These are phyloP conservation scores for Simalia tracyae DNA, from an alignment of 2,797 vertebrate genomes.

Conservation along the genomic window DNA sequence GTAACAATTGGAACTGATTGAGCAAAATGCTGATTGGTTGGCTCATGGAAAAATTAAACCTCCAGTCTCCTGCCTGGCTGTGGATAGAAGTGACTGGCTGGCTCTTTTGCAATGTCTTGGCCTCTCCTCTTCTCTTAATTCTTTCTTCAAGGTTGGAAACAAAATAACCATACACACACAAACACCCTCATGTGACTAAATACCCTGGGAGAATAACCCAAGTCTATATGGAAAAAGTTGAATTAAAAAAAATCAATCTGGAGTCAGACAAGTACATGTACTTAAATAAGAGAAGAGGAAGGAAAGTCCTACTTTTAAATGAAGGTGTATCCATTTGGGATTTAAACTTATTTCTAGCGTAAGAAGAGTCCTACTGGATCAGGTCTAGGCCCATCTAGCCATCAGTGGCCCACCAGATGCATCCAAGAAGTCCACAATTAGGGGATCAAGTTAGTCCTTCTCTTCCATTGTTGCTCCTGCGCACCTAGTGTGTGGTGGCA, in stretches of 20 bases:
- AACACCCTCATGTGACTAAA: neutral
- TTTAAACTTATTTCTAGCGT: neutral
- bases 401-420: neutral
- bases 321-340: neutral
- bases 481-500: neutral
- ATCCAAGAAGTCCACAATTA: neutral
- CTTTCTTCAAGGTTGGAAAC: neutral
- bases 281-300: neutral
- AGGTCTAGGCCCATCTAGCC: neutral
- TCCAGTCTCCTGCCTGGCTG: neutral
- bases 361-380: neutral
- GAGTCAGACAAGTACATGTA: neutral
- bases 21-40: neutral
- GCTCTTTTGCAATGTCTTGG: neutral
- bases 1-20: neutral
- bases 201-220: neutral
- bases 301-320: neutral
- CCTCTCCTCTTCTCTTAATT: neutral
- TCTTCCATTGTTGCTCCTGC: neutral
- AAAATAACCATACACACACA: neutral
- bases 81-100: neutral
- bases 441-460: neutral
- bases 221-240: neutral
- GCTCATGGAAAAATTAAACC: neutral
- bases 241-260: neutral